Percentiles rank a stretch among this genome's conserved stretches.
phyloP scores from a whole-genome alignment of 2,888 invertebrate genomes.

The Neoaliturus tenellus region DNA sequence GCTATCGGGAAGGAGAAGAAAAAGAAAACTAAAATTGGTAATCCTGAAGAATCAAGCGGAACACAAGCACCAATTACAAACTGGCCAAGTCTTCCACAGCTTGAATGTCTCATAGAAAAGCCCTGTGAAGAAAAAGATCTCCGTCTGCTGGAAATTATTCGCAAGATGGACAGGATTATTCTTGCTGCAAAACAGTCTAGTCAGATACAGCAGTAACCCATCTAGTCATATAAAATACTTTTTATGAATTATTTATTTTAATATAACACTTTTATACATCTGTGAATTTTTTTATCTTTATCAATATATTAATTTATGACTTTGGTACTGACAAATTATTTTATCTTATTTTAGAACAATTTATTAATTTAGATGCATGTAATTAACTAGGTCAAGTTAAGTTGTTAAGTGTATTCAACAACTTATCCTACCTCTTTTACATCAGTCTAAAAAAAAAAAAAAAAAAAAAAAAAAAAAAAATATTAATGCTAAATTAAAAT shows the following conservation, averaged over 20 bases:
- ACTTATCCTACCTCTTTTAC: too few species aligned
- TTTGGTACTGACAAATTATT: too few species aligned
- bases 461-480: too few species aligned
- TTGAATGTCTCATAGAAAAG: neutral
- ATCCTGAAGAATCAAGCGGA: neutral
- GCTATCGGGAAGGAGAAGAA: neutral
- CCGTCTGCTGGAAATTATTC: slow-evolving; percentile 49
- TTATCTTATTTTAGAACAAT: too few species aligned
- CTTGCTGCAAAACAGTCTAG: slow-evolving; percentile 51
- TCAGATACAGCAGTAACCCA: slow-evolving; percentile 4
- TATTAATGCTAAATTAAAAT: too few species aligned
- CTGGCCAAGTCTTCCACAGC: slow-evolving; percentile 48
- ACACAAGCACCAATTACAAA: neutral
- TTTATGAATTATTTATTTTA: neutral
- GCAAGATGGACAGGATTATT: slow-evolving; percentile 42
- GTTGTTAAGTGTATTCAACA: too few species aligned
- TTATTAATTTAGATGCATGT: too few species aligned
- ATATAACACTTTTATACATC: neutral
- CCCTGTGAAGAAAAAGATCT: slow-evolving; percentile 40
- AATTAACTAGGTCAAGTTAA: too few species aligned
- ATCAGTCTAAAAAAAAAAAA: too few species aligned
- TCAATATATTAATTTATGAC: neutral
- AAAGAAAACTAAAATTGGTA: neutral
- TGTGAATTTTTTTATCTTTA: neutral
- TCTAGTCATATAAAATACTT: neutral